Evolutionary conservation across 2,888 invertebrate genomes (phyloP).

Genomic region (Drosophila kokeensis): DNA sequence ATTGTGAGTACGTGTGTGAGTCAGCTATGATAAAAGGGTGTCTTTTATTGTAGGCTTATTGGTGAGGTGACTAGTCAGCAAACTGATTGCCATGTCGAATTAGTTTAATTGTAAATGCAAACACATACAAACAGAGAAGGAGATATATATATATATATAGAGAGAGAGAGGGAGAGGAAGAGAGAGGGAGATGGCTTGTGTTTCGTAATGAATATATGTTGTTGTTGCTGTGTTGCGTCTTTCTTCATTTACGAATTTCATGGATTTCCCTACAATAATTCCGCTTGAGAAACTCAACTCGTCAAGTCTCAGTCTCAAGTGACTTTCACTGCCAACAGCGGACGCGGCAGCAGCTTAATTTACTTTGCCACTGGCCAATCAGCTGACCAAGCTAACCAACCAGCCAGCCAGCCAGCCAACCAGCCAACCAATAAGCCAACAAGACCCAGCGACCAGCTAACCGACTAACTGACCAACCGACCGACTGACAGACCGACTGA

Average conservation of each 20-base stretch:
- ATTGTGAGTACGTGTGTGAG: conserved; percentile 33
- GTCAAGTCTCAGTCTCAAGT: conserved; percentile 41
- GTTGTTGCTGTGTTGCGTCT: conserved; percentile 57
- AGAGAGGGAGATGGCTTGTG: conserved; percentile 7
- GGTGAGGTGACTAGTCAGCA: conserved; percentile 47
- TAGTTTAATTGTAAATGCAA: conserved; percentile 77
- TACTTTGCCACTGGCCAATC: conserved; percentile 49
- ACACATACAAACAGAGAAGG: conserved; percentile 24
- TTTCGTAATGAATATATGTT: conserved; percentile 66
- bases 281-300: conserved; percentile 67
- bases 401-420: conserved; percentile 2
- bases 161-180: conserved; percentile 6
- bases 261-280: conserved; percentile 81
- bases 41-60: conserved; percentile 40
- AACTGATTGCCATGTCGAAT: conserved; percentile 73
- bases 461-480: conserved; percentile 20
- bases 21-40: conserved; percentile 54
- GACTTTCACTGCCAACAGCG: conserved; percentile 62
- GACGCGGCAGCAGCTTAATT: conserved; percentile 53
- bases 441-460: conserved; percentile 31
- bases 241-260: conserved; percentile 77
- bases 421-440: conserved; percentile 18
- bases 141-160: neutral
- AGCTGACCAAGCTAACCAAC: conserved; percentile 35
- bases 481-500: conserved; percentile 24